Evolutionary conservation across 2,888 invertebrate genomes (phyloP).

Genomic region (Andrena bicolor): DNA sequence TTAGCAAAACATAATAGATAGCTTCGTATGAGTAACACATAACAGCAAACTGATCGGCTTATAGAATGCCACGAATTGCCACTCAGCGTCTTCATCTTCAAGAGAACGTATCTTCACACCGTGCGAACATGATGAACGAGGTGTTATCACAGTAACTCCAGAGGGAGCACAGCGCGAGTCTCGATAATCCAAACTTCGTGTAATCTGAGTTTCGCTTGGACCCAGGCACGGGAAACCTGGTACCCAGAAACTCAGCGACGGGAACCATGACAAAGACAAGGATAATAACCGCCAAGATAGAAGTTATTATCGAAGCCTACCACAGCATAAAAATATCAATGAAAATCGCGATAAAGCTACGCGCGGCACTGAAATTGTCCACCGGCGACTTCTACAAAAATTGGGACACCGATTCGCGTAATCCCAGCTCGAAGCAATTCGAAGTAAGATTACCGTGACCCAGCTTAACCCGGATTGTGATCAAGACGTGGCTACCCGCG

Average conservation of each 20-base stretch:
- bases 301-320: too few relatives aligned
- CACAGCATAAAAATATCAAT: too few relatives aligned
- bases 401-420: neutral
- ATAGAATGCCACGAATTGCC: neutral
- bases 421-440: neutral
- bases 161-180: neutral
- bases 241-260: neutral
- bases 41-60: neutral
- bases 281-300: neutral
- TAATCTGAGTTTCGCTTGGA: neutral
- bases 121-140: neutral
- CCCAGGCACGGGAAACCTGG: neutral
- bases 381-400: too few relatives aligned
- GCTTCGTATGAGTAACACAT: neutral
- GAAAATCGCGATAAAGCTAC: too few relatives aligned
- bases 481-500: neutral
- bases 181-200: neutral
- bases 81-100: neutral
- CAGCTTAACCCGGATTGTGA: constrained; percentile 6
- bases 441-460: neutral
- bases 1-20: too few relatives aligned
- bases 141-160: neutral
- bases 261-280: neutral
- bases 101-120: neutral
- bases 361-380: too few relatives aligned